These are phyloP conservation scores for Gavialis gangeticus DNA, from an alignment of 2,113 vertebrate species.

Conservation along the genomic window DNA sequence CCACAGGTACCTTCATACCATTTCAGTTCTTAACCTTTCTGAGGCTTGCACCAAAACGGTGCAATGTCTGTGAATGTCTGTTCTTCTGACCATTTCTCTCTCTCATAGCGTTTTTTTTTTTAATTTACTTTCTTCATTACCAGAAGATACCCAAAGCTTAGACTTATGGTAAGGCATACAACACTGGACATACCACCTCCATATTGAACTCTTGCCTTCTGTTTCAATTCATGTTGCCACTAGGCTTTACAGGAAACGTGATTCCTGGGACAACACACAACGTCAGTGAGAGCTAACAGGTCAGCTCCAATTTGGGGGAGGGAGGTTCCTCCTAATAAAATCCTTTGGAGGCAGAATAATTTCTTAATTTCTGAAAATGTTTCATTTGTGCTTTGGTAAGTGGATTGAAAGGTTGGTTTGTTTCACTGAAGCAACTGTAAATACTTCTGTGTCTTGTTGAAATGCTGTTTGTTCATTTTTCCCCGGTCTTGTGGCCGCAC, in stretches of 20 bases:
- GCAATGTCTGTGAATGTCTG: neutral
- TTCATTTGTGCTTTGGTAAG: neutral
- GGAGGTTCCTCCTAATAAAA: neutral
- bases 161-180: neutral
- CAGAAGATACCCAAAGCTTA: neutral
- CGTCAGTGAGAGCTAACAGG: neutral
- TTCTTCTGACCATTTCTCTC: neutral
- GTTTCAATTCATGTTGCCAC: neutral
- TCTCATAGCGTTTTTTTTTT: neutral
- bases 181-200: neutral
- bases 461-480: neutral
- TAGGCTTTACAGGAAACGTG: neutral
- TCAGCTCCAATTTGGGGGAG: neutral
- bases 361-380: neutral
- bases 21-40: neutral
- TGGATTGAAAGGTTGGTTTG: neutral
- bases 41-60: neutral
- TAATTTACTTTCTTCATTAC: neutral
- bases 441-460: neutral
- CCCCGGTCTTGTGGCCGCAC: neutral
- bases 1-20: neutral
- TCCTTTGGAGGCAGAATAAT: neutral
- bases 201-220: accelerated
- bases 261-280: accelerated
- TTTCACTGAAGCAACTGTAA: neutral